Base-by-base conservation (phyloP, 2,888 invertebrate species). In the Xanthorhoe designata region DNA sequence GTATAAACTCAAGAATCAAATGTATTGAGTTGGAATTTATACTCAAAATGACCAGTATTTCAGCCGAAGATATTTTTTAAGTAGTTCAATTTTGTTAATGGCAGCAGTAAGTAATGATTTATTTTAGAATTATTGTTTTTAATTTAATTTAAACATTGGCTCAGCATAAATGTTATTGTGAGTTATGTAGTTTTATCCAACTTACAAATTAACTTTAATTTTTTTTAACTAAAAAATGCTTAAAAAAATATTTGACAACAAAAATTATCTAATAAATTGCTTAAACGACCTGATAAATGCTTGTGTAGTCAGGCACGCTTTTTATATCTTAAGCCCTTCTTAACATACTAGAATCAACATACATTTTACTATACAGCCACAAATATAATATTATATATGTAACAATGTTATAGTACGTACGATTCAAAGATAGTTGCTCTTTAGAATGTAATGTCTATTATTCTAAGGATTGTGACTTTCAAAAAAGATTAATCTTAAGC, bases 11-110 rank as follows among this genome's bases (percentile, higher is more conserved):
- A 18, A 35, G 51, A 15, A 18, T 18, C 15, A 13, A 24, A 9
- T 29, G n/a, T 24, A 52, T 13, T 38, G 47, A 57, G 13, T 7
- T 29, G 5, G 32, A 57, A 9, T 32, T 57, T 45, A 45, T 24
- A 58, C 35, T 58, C 35, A 59, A 19, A 59, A 50, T 52, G 59
- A 15, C 49, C 32, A 38, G 19, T 52, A 32, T 56, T 49, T 50
- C 45, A 55, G 62, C 60, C 51, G 61, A 61, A 51, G 63, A 17
- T 47, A 38, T 71, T 63, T 54, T 51, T 67, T 72, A 74, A 74
- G 74, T 74, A 74, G 74, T 69, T 63, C 66, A 74, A 72, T 74
- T 69, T 72, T 64, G 38, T 50, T 66, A 42, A 56, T 59, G 60
- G 68, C 66, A 63, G 64, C 56, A 64, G 51, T 63, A 53, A 64